Percentiles rank a stretch among this genome's conserved stretches.
phyloP scores from a whole-genome alignment of 2,888 invertebrate genomes.

The Dexiosoma caninum region DNA sequence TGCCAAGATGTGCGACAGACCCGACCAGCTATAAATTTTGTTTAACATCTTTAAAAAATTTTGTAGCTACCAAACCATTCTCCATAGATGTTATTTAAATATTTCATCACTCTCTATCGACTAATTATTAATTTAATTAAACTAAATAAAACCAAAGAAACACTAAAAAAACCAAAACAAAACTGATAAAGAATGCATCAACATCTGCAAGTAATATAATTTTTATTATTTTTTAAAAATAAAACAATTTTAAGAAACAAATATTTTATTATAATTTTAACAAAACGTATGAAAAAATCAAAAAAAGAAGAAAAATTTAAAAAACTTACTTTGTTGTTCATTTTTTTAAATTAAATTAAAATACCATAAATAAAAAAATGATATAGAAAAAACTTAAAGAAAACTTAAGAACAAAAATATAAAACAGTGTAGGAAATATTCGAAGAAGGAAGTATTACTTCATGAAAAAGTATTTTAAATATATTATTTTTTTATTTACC shows the following conservation, averaged over 20 bases:
- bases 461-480: too few species aligned
- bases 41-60: conserved; percentile 68
- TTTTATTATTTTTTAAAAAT: conserved; percentile 73
- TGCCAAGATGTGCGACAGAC: conserved; percentile 88
- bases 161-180: conserved; percentile 37
- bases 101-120: conserved; percentile 75
- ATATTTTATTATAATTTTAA: conserved; percentile 65
- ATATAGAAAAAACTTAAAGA: conserved; percentile 52
- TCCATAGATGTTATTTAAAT: conserved; percentile 75
- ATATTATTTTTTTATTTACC: too few species aligned
- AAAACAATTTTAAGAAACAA: conserved; percentile 68
- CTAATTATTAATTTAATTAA: conserved; percentile 76
- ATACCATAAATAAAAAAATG: conserved; percentile 64
- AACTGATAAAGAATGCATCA: conserved; percentile 69
- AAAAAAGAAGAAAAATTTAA: conserved; percentile 63
- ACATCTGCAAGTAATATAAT: conserved; percentile 75
- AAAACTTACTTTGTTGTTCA: conserved; percentile 66
- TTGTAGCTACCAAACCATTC: conserved; percentile 75
- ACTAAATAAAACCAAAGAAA: conserved; percentile 72
- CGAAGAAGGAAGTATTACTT: neutral
- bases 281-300: conserved; percentile 58
- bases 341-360: conserved; percentile 66
- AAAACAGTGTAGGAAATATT: conserved; percentile 33
- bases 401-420: conserved; percentile 3
- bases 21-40: conserved; percentile 74